These are phyloP conservation scores for Xyrauchen texanus DNA, from an alignment of 2,113 vertebrate genomes.

Conservation along the genomic window DNA sequence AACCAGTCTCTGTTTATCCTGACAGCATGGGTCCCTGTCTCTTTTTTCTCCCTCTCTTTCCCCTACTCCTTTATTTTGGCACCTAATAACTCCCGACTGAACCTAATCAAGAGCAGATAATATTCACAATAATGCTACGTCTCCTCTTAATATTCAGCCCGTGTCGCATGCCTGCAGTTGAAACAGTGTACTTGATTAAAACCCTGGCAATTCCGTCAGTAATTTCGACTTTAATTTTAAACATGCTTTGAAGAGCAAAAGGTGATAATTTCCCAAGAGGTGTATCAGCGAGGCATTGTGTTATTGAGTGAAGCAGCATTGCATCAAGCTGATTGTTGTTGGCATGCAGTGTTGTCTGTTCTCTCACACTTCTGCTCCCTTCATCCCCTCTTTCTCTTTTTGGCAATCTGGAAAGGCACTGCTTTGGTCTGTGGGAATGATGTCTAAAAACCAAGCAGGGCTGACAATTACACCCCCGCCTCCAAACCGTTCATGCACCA, in stretches of 20 bases:
- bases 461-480: too few relatives aligned
- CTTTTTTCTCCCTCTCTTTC: conserved; percentile 35
- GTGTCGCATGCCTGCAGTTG: conserved; percentile 71
- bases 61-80: conserved; percentile 50
- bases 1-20: conserved; percentile 28
- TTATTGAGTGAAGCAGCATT: conserved; percentile 60
- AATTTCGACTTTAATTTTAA: conserved; percentile 72
- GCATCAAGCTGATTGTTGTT: conserved; percentile 61
- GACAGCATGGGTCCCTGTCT: conserved; percentile 38
- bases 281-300: conserved; percentile 54
- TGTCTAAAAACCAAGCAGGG: too few relatives aligned
- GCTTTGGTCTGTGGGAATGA: not conserved
- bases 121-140: conserved; percentile 66
- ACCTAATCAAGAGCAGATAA: conserved; percentile 70
- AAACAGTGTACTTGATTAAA: conserved; percentile 88
- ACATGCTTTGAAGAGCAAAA: conserved; percentile 72
- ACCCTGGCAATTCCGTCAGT: conserved; percentile 72
- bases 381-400: not conserved
- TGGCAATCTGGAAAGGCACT: not conserved
- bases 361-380: not conserved
- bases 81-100: conserved; percentile 57
- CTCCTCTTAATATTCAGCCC: conserved; percentile 78
- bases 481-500: too few relatives aligned
- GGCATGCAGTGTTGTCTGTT: conserved; percentile 52
- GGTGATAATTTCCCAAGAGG: conserved; percentile 82